Conservation (phyloP, 2,797 vertebrate genomes). For the Alcedo atthis region DNA sequence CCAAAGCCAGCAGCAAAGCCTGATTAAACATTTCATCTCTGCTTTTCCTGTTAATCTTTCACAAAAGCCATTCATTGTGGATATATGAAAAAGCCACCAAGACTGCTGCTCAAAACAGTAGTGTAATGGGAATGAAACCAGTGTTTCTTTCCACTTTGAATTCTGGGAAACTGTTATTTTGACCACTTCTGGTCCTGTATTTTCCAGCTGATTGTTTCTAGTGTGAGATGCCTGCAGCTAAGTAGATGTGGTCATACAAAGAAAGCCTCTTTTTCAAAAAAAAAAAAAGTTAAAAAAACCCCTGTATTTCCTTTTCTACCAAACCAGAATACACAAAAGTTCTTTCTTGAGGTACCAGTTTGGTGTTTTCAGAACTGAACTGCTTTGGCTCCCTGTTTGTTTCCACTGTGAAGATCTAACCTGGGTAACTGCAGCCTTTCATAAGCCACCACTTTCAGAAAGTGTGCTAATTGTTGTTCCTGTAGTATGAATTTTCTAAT, state of each 20-base stretch:
- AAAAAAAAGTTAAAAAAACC: not conserved
- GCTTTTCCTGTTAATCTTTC: not conserved
- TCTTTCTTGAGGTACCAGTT: not conserved
- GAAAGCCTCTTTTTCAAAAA: not conserved
- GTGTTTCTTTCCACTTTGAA: not conserved
- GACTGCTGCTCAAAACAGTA: not conserved
- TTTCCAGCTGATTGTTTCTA: not conserved
- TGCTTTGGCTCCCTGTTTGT: not conserved
- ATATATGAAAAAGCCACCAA: not conserved
- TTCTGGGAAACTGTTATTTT: not conserved
- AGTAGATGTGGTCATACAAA: not conserved
- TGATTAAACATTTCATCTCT: not conserved
- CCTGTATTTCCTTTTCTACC: not conserved
- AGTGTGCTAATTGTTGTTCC: not conserved
- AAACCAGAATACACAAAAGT: not conserved
- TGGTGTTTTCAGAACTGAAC: not conserved
- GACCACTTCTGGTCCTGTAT: not conserved
- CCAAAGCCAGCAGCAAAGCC: not conserved
- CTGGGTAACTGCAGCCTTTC: fast-evolving
- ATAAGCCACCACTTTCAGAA: not conserved
- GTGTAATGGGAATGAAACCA: not conserved
- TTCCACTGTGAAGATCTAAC: not conserved
- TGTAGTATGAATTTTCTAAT: not conserved
- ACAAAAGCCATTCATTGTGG: not conserved
- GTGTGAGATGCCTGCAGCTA: not conserved